A percentile compares a stretch with the other conserved stretches of the same genome.
phyloP scores from a whole-genome alignment of 2,797 vertebrate genomes.

The Cynodonichthys magdalenae region DNA sequence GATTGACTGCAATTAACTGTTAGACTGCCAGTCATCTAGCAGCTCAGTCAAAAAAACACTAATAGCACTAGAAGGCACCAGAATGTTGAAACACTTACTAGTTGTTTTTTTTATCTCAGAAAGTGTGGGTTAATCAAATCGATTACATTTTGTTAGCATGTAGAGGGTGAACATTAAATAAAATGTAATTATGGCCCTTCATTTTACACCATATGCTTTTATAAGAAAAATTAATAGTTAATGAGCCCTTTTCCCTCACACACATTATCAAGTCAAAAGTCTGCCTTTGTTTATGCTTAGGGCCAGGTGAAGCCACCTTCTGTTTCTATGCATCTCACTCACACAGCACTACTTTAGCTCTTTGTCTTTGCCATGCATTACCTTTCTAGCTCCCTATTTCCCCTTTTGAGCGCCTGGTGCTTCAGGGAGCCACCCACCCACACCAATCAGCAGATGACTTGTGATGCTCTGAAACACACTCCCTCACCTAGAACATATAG shows the following conservation, averaged over 20 bases:
- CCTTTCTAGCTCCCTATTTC: slow-evolving; percentile 43
- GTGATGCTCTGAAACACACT: slow-evolving; percentile 46
- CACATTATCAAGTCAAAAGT: background rate
- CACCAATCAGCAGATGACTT: slow-evolving; percentile 60
- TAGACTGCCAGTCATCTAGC: no score
- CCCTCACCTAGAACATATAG: slow-evolving; percentile 47
- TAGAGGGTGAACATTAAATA: no score
- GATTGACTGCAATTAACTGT: no score
- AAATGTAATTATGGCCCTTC: no score
- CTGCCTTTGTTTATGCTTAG: slow-evolving; percentile 4
- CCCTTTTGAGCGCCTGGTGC: slow-evolving; percentile 47
- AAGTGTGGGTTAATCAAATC: no score
- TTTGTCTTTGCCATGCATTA: slow-evolving; percentile 50
- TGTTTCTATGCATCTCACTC: slow-evolving; percentile 27
- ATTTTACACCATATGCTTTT: background rate
- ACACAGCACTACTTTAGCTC: slow-evolving; percentile 22
- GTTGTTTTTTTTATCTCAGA: no score
- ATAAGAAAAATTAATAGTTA: background rate
- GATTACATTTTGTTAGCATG: no score
- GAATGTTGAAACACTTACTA: no score
- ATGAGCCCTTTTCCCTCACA: background rate
- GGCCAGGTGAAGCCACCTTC: slow-evolving; percentile 22
- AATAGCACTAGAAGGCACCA: no score
- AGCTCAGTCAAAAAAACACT: no score
- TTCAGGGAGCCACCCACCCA: slow-evolving; percentile 70